Conservation (phyloP, 2,888 invertebrate species). For the Ennomos fuscantarius region DNA sequence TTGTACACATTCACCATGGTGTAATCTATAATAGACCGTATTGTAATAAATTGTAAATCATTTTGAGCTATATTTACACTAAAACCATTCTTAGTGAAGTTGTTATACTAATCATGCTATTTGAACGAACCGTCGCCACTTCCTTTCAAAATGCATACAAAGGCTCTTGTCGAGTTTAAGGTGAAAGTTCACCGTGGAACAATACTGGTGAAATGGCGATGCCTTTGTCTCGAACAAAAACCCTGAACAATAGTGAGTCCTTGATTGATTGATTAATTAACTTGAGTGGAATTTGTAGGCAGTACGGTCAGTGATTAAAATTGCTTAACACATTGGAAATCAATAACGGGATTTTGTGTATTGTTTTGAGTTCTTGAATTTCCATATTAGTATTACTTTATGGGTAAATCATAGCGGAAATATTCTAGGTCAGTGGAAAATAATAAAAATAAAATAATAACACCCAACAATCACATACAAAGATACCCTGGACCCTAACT, state of each 20-base stretch:
- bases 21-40: too few relatives aligned
- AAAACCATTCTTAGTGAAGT: not conserved
- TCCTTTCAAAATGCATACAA: slow-evolving; percentile 44
- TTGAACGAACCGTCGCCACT: slow-evolving; percentile 12
- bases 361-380: too few relatives aligned
- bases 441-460: too few relatives aligned
- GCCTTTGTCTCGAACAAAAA: slow-evolving; percentile 62
- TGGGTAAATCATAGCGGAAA: too few relatives aligned
- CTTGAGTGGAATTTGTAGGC: slow-evolving; percentile 24
- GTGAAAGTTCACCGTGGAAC: slow-evolving; percentile 55
- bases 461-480: too few relatives aligned
- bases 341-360: too few relatives aligned
- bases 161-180: slow-evolving; percentile 41
- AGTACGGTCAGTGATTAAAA: slow-evolving; percentile 25
- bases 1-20: too few relatives aligned
- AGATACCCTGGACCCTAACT: too few relatives aligned
- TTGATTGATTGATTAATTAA: slow-evolving; percentile 65
- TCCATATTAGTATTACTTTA: too few relatives aligned
- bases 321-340: too few relatives aligned
- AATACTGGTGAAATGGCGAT: slow-evolving; percentile 50
- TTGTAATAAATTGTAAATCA: too few relatives aligned
- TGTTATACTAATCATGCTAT: slow-evolving; percentile 20
- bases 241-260: slow-evolving; percentile 53
- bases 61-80: not conserved
- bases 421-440: too few relatives aligned